Evolutionary conservation across 1,140 invertebrate species (phyloP), one percentile per base, ranked within the genome.

Genomic region (Leptopilina clavipes): DNA sequence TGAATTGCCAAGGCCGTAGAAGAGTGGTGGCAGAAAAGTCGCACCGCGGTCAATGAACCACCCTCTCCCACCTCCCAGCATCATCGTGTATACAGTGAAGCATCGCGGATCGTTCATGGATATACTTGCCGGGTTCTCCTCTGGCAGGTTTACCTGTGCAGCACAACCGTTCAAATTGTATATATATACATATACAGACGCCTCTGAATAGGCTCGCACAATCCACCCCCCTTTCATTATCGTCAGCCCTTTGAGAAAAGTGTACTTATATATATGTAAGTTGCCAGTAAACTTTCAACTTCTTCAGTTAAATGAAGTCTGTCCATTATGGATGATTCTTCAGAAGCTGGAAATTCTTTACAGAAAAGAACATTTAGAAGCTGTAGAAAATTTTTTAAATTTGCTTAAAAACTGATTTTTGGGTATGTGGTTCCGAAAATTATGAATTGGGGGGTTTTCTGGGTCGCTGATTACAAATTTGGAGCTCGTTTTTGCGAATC

Each of bases 1-100:
- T 89, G 86, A 90, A 89, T 89, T 84, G 87, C 86, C 88, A 90
- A 90, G 88, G 88, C 85, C 89, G 85, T 83, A 80, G 83, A 85
- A 84, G 82, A 88, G 84, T 74, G 83, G 73, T 81, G 79, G 77
- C 59, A 83, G 82, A 88, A 80, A 84, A 89, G 86, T 89, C 86
- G 79, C 86, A 86, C 80, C 84, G 85, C 87, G 89, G 88, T 89
- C 88, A 86, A 85, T 84, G 88, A 89, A 87, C 88, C 79, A n/a
- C 17, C 73, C 75, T 31, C 25, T 31, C 25, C 1, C 25, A 2
- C 5, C 25, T 31, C 25, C 1, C 25, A 31, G 25, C 25, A 72
- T 65, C 76, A 71, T 31, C 59, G 59, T 65, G 25, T 65, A 65
- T 65, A 37, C 25, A 31, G 59, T 31, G 25, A 52, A 59, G 56